Conservation (phyloP, 2,797 vertebrate genomes). For the Thalassophryne amazonica region DNA sequence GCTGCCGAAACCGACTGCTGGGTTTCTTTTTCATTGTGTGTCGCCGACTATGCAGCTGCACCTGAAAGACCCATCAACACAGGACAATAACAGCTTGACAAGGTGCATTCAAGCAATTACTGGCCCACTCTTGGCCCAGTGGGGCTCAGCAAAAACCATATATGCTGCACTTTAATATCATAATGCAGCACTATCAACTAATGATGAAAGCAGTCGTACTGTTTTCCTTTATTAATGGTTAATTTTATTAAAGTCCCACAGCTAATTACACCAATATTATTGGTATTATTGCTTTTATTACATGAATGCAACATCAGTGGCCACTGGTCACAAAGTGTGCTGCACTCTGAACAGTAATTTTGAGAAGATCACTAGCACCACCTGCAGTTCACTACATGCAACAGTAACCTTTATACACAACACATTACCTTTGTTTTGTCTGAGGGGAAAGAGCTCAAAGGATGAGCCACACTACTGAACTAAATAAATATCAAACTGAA, state of each 20-base stretch:
- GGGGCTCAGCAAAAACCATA: constrained; percentile 13
- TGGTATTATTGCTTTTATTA: no score
- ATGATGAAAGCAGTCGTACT: no score
- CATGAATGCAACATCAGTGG: no score
- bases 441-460: background rate
- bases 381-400: constrained; percentile 36
- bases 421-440: background rate
- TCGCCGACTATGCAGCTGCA: constrained; percentile 14
- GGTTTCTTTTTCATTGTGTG: constrained; percentile 38
- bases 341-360: background rate
- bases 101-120: constrained; percentile 57
- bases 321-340: constrained; percentile 1
- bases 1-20: constrained; percentile 50
- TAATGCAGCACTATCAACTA: constrained; percentile 21
- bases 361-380: constrained; percentile 33
- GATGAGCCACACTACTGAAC: background rate
- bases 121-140: constrained; percentile 26
- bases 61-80: constrained; percentile 45
- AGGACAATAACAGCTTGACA: constrained; percentile 38
- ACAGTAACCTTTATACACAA: constrained; percentile 1
- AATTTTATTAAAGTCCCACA: no score
- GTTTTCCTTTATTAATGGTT: no score
- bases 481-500: background rate
- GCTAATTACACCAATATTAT: no score
- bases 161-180: constrained; percentile 19